Evolutionary conservation across 2,113 vertebrate species (phyloP), one percentile per base, ranked within the genome.

Genomic region (Puffinus mauretanicus): DNA sequence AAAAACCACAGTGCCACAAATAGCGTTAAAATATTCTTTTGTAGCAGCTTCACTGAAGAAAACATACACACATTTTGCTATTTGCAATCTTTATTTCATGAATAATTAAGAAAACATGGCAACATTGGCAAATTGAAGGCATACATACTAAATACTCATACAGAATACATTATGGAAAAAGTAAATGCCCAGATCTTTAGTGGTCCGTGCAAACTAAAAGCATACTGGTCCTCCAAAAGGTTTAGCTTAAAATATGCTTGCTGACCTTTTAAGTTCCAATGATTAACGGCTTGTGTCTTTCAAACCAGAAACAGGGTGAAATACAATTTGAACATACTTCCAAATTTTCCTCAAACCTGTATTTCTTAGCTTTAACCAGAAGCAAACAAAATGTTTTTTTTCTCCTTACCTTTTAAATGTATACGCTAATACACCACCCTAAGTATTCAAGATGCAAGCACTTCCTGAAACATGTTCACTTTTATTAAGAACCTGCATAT

Each of bases 61-160:
- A 90, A 96, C 71, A 58, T 24, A 60, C 78, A 94, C 86, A 82
- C 7, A 0, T 34, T 88, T 90, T 80, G 46, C 75, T 95, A 67
- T 88, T 94, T 90, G 82, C 85, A 96, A 93, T 75, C 67, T 97
- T 97, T 97, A 97, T 97, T 97, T 95, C 46, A 94, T 93, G 79
- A 94, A 96, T 96, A 94, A 95, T 97, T 93, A 94, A 95, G 93
- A 96, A 95, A 96, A 97, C 96, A 96, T 95, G 89, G 96, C 94
- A 96, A 97, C 94, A 95, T 73, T 44, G 89, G 94, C 94, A 97
- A 94, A 97, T 91, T 47, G 94, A 97, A 97, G 95, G 97, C 95
- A 81, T 97, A 97, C 89, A 96, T 92, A 97, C 96, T 97, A 97
- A 95, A 97, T 97, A 97, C 71, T 93, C 79, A 78, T 91, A 96